phyloP scores from a whole-genome alignment of 2,797 vertebrate species.

The Staurois parvus region DNA sequence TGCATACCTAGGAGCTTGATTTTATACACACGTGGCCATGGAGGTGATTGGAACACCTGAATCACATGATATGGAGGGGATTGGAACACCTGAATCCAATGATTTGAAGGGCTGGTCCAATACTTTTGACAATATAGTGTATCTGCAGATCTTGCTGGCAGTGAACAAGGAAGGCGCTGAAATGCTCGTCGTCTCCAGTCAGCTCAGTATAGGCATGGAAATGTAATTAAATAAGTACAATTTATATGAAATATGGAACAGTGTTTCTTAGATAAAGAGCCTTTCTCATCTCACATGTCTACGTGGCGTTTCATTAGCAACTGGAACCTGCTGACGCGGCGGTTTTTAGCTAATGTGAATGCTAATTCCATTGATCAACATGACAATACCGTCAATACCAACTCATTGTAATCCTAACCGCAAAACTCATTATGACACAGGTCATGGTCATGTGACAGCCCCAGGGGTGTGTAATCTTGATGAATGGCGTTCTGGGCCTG shows the following conservation, averaged over 20 bases:
- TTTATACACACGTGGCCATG: too few relatives aligned
- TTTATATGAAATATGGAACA: background rate
- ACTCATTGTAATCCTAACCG: constrained; percentile 14
- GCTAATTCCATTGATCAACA: constrained; percentile 51
- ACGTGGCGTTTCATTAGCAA: background rate
- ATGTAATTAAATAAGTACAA: background rate
- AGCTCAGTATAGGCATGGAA: background rate
- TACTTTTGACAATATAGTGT: too few relatives aligned
- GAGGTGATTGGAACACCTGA: too few relatives aligned
- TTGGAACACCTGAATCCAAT: too few relatives aligned
- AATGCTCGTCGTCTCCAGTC: too few relatives aligned
- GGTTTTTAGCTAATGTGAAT: constrained; percentile 36
- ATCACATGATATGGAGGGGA: too few relatives aligned
- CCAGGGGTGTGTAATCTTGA: constrained; percentile 1
- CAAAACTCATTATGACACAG: constrained; percentile 44
- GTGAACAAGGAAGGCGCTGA: too few relatives aligned
- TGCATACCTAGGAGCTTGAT: too few relatives aligned
- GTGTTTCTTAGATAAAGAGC: background rate
- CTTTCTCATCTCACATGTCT: background rate
- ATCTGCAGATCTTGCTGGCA: too few relatives aligned
- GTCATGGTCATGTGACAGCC: constrained; percentile 35
- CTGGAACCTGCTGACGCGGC: constrained; percentile 16
- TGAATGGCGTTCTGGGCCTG: constrained; percentile 22
- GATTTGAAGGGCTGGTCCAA: too few relatives aligned
- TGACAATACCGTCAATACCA: constrained; percentile 50